Percentiles rank a stretch among this genome's conserved stretches.
Conservation (phyloP, 2,888 invertebrate species). For the Boloria selene region DNA sequence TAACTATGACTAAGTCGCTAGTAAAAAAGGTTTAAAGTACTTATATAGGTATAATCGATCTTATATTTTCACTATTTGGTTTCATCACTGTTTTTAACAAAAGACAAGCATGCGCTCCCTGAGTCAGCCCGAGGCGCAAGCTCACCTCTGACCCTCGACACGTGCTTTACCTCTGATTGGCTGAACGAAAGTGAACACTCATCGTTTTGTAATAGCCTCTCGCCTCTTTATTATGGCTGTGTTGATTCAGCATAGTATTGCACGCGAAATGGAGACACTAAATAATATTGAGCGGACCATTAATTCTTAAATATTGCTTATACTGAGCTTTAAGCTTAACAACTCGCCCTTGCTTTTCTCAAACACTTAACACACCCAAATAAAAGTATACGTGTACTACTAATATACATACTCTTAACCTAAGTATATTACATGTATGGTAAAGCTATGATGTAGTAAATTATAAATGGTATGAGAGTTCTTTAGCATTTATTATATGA, state of each 20-base stretch:
- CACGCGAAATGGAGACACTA: conserved; percentile 20
- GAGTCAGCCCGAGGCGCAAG: conserved; percentile 56
- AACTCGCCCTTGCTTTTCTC: too few relatives aligned
- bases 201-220: conserved; percentile 61
- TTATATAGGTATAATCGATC: background rate
- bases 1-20: too few relatives aligned
- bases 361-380: too few relatives aligned
- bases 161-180: conserved; percentile 75
- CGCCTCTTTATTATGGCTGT: conserved; percentile 38
- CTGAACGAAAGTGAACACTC: conserved; percentile 62
- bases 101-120: conserved; percentile 55
- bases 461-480: too few relatives aligned
- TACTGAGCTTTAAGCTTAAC: background rate
- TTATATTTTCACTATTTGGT: conserved; percentile 37
- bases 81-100: conserved; percentile 59
- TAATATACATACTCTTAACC: too few relatives aligned
- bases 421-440: too few relatives aligned
- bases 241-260: conserved; percentile 32
- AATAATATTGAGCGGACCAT: conserved; percentile 30
- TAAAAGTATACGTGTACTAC: too few relatives aligned
- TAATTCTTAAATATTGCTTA: conserved; percentile 18
- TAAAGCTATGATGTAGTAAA: too few relatives aligned
- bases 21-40: background rate
- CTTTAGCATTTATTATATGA: too few relatives aligned
- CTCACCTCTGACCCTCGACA: conserved; percentile 71